A percentile compares a stretch with the other conserved stretches of the same genome.
These are phyloP conservation scores for Eublepharis macularius DNA, from an alignment of 2,113 vertebrate genomes.

Conservation along the genomic window DNA sequence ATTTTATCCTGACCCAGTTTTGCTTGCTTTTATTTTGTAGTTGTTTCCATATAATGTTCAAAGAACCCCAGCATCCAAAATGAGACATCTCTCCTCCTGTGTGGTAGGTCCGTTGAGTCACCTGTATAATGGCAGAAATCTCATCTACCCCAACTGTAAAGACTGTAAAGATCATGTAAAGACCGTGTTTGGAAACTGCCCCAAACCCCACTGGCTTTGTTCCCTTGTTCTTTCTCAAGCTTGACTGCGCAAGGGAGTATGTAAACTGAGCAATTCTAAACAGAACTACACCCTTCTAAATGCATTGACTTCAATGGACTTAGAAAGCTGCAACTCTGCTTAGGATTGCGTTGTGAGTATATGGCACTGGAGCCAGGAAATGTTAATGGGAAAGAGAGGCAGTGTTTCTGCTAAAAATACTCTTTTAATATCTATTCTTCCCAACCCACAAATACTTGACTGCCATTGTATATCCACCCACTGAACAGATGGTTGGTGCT, in stretches of 20 bases:
- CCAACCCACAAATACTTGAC: not conserved
- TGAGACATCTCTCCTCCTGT: not conserved
- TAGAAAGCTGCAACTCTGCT: too few species aligned
- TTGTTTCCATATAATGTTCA: not conserved
- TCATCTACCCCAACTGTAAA: not conserved
- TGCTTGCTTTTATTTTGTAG: not conserved
- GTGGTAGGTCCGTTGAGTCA: not conserved
- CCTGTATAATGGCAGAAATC: not conserved
- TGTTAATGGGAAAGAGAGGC: not conserved
- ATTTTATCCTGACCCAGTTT: not conserved
- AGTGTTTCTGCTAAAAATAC: not conserved
- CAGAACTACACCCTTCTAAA: too few species aligned
- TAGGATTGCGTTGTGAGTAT: too few species aligned
- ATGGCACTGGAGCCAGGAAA: too few species aligned
- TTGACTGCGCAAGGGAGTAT: not conserved
- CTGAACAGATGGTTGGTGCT: not conserved
- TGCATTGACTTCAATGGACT: too few species aligned
- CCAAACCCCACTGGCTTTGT: not conserved
- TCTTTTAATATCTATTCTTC: not conserved
- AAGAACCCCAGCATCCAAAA: not conserved
- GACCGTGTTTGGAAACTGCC: not conserved
- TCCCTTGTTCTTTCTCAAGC: not conserved
- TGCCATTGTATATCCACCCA: not conserved
- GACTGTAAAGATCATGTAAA: too few species aligned
- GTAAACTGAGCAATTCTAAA: not conserved